Percentiles rank a stretch among this genome's conserved stretches.
Conservation (phyloP, 1,140 invertebrate species). For the Popillia japonica region DNA sequence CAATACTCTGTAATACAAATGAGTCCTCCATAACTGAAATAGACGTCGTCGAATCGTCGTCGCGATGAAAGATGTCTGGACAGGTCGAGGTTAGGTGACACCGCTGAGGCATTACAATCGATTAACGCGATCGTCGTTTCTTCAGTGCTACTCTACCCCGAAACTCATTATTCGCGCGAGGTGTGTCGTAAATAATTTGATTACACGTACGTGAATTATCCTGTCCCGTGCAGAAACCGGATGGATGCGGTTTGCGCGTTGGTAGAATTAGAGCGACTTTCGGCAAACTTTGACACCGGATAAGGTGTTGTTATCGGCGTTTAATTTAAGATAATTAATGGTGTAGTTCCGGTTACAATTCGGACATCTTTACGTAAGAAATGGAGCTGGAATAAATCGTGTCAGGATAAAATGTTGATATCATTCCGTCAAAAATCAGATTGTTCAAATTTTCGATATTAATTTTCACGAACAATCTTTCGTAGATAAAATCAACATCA, state of each 20-base stretch:
- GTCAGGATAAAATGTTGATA: too few relatives aligned
- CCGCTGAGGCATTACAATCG: not conserved
- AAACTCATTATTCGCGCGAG: slow-evolving; percentile 27
- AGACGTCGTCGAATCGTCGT: not conserved
- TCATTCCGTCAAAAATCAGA: too few relatives aligned
- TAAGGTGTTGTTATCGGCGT: not conserved
- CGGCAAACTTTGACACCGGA: not conserved
- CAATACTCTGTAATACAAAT: not conserved
- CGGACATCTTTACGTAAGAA: not conserved
- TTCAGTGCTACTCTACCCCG: not conserved
- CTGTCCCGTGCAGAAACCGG: slow-evolving; percentile 7
- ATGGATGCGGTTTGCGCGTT: slow-evolving; percentile 1
- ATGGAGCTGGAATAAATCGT: too few relatives aligned
- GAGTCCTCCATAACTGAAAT: not conserved
- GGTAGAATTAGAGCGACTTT: not conserved
- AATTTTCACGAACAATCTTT: too few relatives aligned
- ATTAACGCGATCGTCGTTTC: not conserved
- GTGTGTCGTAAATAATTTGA: slow-evolving; percentile 30
- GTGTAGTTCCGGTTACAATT: not conserved
- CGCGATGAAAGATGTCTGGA: not conserved
- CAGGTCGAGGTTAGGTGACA: not conserved
- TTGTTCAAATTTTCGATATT: too few relatives aligned
- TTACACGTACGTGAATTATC: slow-evolving; percentile 23
- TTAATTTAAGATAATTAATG: slow-evolving; percentile 1
- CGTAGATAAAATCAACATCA: too few relatives aligned